phyloP scores from a whole-genome alignment of 2,888 invertebrate species.

The Dolomedes plantarius region DNA sequence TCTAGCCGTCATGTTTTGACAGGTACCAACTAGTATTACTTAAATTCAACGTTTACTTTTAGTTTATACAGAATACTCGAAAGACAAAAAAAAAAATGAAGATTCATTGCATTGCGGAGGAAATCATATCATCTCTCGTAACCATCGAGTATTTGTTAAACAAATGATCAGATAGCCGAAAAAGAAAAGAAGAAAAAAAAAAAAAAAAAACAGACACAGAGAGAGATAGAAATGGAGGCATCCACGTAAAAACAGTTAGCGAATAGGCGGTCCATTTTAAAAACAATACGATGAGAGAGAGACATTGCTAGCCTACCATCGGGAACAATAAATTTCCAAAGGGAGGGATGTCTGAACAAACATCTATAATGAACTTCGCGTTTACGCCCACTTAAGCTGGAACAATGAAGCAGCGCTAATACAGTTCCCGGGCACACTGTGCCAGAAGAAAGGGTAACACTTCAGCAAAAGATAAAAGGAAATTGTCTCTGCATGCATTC shows the following conservation, averaged over 20 bases:
- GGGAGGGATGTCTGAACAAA: not conserved
- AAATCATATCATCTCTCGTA: too few relatives aligned
- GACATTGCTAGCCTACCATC: slow-evolving; percentile 9
- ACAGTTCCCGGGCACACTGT: not conserved
- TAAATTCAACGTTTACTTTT: too few relatives aligned
- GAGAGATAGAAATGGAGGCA: not conserved
- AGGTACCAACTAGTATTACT: too few relatives aligned
- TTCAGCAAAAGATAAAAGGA: not conserved
- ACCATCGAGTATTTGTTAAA: too few relatives aligned
- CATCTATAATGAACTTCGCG: slow-evolving; percentile 12
- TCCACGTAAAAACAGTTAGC: not conserved
- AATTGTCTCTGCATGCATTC: slow-evolving; percentile 2
- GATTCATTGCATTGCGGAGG: too few relatives aligned
- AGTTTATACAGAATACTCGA: too few relatives aligned
- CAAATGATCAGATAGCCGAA: too few relatives aligned
- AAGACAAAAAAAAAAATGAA: too few relatives aligned
- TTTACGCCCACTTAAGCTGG: slow-evolving; percentile 14
- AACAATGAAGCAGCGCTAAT: slow-evolving; percentile 5
- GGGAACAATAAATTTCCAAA: slow-evolving; percentile 7
- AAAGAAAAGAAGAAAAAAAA: too few relatives aligned
- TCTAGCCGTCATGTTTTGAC: too few relatives aligned
- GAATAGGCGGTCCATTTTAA: not conserved
- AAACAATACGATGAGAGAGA: not conserved
- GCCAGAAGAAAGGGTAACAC: not conserved
- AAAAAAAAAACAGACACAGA: too few relatives aligned